These are phyloP conservation scores for Ctenopoma multispine DNA, from an alignment of 2,797 vertebrate species.

Conservation along the genomic window DNA sequence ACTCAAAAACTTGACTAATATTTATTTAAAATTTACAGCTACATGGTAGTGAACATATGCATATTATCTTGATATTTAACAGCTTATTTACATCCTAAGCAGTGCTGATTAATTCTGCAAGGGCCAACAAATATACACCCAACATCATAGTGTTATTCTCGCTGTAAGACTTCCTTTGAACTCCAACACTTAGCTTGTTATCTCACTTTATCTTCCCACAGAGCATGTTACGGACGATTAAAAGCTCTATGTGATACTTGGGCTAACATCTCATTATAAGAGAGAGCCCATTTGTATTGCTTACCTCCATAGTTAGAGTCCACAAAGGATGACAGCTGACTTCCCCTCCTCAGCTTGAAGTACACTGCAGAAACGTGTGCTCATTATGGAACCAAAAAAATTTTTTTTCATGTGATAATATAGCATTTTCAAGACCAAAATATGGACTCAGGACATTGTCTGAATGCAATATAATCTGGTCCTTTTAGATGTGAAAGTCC, in stretches of 20 bases:
- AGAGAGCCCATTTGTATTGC: constrained; percentile 81
- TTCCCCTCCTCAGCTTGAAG: constrained; percentile 76
- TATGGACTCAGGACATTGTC: constrained; percentile 58
- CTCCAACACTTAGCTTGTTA: constrained; percentile 81
- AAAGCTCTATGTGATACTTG: constrained; percentile 82
- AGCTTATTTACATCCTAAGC: constrained; percentile 46
- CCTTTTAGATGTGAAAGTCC: constrained; percentile 50
- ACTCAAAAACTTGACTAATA: neutral
- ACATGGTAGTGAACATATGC: neutral
- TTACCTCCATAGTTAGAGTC: constrained; percentile 80
- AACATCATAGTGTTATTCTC: constrained; percentile 60
- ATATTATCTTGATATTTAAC: constrained; percentile 10
- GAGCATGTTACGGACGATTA: constrained; percentile 82
- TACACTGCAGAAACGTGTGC: constrained; percentile 74
- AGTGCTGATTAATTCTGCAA: constrained; percentile 43
- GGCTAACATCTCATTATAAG: constrained; percentile 82
- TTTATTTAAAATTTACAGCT: neutral
- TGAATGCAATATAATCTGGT: constrained; percentile 59
- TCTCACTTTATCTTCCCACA: constrained; percentile 81
- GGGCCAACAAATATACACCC: constrained; percentile 36
- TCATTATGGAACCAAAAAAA: constrained; percentile 78
- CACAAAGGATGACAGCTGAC: constrained; percentile 81
- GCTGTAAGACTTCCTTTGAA: constrained; percentile 74
- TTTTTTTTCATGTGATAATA: constrained; percentile 76
- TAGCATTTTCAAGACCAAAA: constrained; percentile 65